These are phyloP conservation scores for Helogale parvula DNA, from an alignment of 2,113 vertebrate species.

Conservation along the genomic window DNA sequence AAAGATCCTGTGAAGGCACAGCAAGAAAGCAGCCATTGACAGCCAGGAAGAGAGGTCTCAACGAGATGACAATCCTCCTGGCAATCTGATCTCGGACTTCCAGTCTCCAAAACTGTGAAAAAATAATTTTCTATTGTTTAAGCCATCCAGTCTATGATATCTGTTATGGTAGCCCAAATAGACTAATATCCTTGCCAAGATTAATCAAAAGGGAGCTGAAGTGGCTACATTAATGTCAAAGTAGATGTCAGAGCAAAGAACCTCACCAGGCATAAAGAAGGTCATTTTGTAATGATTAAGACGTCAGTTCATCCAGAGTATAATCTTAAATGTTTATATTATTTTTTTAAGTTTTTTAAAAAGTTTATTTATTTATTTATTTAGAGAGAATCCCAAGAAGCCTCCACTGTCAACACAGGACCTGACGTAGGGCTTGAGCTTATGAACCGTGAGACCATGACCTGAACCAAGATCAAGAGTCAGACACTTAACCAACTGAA, in stretches of 20 bases:
- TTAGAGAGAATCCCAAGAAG: too few relatives aligned
- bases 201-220: conserved; percentile 2
- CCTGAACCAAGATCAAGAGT: too few relatives aligned
- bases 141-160: not conserved
- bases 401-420: too few relatives aligned
- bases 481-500: too few relatives aligned
- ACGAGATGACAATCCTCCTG: not conserved
- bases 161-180: not conserved
- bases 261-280: not conserved
- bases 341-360: not conserved
- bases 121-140: not conserved
- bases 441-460: too few relatives aligned
- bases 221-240: not conserved
- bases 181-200: not conserved
- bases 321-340: not conserved
- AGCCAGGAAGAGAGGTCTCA: not conserved
- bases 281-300: conserved; percentile 13
- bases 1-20: not conserved
- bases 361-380: too few relatives aligned
- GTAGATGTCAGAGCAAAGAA: not conserved
- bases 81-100: not conserved
- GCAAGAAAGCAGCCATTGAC: not conserved
- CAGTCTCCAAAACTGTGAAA: not conserved
- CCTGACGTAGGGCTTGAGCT: too few relatives aligned
- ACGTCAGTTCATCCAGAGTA: not conserved